Base-by-base conservation (phyloP, 2,797 vertebrate genomes). In the Centroberyx gerrardi region DNA sequence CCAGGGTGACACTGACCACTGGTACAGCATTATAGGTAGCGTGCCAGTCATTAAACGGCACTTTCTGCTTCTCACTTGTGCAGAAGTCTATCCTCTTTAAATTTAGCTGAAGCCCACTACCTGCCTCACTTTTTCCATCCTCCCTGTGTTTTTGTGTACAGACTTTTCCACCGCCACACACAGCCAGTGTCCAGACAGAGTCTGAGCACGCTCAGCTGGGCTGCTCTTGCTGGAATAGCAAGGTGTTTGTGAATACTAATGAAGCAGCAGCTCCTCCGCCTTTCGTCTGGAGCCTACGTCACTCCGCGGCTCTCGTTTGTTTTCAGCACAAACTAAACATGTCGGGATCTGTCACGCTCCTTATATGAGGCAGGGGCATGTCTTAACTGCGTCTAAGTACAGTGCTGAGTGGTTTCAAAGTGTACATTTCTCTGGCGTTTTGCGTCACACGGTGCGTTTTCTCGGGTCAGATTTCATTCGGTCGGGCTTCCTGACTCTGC, bases 221-320 rank as follows among this genome's bases (percentile, higher is more conserved):
- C 60, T 69, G 55, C 62, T 78, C 70, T 51, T 68, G 72, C 72
- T 28, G 56, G 53, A 88, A 78, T 66, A 74, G 72, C 49, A 44
- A 79, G 83, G 72, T 79, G 56, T 88, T 80, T 83, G 60, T 88
- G 87, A 84, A 88, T 81, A 74, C 83, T 82, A 78, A 86, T 76
- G 80, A 84, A 72, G 68, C 51, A 33, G 67, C 67, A 60, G 70
- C 77, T 75, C 17, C 15, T 76, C 58, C 22, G 9, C 42, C 38
- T 4, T 36, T 8, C 5, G 33, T 73, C 44, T 62, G 71, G 17
- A 54, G 67, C 80, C 64, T 15, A 59, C 18, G 18, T 75, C 74
- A 54, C 70, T 9, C 55, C 0, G 4, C 42, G 48, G 13, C 28
- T 73, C 44, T 82, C 62, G 2, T 76, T 67, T 6, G 59, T 66